phyloP scores from a whole-genome alignment of 2,888 invertebrate genomes.

The Hyppa rectilinea region DNA sequence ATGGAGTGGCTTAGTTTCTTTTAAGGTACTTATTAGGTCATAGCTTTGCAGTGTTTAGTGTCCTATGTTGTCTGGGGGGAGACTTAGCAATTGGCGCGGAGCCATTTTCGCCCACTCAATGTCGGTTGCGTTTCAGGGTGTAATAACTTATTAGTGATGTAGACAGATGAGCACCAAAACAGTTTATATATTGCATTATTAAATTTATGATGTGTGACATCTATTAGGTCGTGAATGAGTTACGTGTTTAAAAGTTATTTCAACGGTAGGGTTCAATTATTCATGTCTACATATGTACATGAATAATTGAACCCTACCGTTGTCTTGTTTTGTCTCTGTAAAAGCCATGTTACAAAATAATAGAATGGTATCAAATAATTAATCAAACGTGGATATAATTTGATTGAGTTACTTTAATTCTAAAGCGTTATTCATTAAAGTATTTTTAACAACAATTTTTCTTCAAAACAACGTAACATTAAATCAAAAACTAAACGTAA shows the following conservation, averaged over 20 bases:
- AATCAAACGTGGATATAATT: background rate
- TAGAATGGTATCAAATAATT: background rate
- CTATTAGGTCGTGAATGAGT: background rate
- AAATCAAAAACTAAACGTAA: background rate
- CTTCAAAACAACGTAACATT: background rate
- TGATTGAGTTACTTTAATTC: background rate
- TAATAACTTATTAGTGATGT: slow-evolving; percentile 58
- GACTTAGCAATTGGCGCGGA: slow-evolving; percentile 46
- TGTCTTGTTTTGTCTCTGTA: too few species aligned
- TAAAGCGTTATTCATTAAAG: background rate
- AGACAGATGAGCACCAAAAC: slow-evolving; percentile 50
- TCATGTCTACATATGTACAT: background rate
- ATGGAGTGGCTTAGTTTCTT: background rate
- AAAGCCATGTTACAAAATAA: background rate
- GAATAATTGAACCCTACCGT: too few species aligned
- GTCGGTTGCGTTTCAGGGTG: slow-evolving; percentile 47
- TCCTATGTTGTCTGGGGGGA: slow-evolving; percentile 36
- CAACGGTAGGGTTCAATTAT: too few species aligned
- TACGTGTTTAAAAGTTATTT: background rate
- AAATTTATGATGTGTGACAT: slow-evolving; percentile 38
- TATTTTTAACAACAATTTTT: background rate
- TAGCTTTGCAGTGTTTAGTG: slow-evolving; percentile 21
- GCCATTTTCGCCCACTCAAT: slow-evolving; percentile 54
- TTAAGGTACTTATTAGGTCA: slow-evolving; percentile 38
- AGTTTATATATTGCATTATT: slow-evolving; percentile 24